Conservation (phyloP, 2,888 invertebrate genomes). For the Alsophila aescularia region DNA sequence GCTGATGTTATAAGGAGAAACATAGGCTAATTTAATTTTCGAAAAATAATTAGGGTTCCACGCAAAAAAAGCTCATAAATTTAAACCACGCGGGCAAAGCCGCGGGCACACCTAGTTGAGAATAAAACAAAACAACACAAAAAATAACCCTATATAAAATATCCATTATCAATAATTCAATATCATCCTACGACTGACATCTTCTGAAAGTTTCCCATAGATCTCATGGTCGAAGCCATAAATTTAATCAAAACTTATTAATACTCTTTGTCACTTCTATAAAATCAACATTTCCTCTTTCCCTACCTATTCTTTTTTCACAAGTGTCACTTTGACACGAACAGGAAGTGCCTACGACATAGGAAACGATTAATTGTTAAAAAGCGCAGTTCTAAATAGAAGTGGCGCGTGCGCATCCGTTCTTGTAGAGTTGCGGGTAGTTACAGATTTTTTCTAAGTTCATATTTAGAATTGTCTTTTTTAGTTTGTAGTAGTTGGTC, state of each 20-base stretch:
- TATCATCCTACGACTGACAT: neutral
- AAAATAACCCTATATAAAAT: too few relatives aligned
- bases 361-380: conserved; percentile 74
- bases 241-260: conserved; percentile 8
- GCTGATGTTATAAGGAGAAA: too few relatives aligned
- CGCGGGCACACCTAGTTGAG: too few relatives aligned
- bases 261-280: conserved; percentile 34
- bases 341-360: conserved; percentile 47
- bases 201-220: neutral
- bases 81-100: too few relatives aligned
- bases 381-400: conserved; percentile 57
- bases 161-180: neutral
- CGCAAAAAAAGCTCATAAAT: too few relatives aligned
- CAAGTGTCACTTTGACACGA: conserved; percentile 42
- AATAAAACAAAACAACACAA: too few relatives aligned
- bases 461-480: conserved; percentile 55
- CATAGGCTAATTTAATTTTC: too few relatives aligned
- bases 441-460: conserved; percentile 53
- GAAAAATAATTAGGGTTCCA: too few relatives aligned
- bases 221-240: too few relatives aligned
- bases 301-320: conserved; percentile 40
- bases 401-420: conserved; percentile 61
- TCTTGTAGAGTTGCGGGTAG: conserved; percentile 33
- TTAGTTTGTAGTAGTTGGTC: conserved; percentile 43
- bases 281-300: conserved; percentile 51